These are phyloP conservation scores for Aphelenchoides fujianensis DNA, from an alignment of 1,140 invertebrate genomes.

Conservation along the genomic window DNA sequence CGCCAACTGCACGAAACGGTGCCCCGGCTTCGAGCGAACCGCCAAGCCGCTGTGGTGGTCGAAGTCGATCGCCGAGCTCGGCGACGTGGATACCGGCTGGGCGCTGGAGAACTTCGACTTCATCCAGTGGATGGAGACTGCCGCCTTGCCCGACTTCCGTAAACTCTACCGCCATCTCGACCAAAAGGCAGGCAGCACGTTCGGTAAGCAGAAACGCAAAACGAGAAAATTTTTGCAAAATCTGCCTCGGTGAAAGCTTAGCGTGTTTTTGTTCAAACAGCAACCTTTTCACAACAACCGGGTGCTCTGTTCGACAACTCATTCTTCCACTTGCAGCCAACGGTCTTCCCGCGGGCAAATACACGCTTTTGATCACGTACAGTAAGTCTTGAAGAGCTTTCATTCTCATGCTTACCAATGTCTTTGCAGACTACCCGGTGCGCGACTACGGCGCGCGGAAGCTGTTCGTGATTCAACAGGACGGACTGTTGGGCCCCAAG, in stretches of 20 bases:
- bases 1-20: no score
- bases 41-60: neutral
- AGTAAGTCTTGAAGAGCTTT: slow-evolving; percentile 6
- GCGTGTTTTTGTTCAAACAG: no score
- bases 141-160: slow-evolving; percentile 86
- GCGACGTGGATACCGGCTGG: slow-evolving; percentile 14
- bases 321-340: no score
- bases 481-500: neutral
- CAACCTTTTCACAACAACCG: no score
- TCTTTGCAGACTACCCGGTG: slow-evolving; percentile 4
- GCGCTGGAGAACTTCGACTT: slow-evolving; percentile 78
- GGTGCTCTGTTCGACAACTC: no score
- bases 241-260: no score
- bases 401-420: neutral
- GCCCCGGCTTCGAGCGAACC: slow-evolving; percentile 12
- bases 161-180: slow-evolving; percentile 75
- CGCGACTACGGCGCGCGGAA: neutral
- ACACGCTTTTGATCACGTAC: neutral
- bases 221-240: no score
- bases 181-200: neutral
- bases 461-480: slow-evolving; percentile 12
- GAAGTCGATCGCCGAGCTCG: neutral
- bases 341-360: slow-evolving; percentile 3
- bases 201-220: no score
- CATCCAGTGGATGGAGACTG: slow-evolving; percentile 97